Conservation (phyloP, 2,113 vertebrate species). For the Macroglossus sobrinus region DNA sequence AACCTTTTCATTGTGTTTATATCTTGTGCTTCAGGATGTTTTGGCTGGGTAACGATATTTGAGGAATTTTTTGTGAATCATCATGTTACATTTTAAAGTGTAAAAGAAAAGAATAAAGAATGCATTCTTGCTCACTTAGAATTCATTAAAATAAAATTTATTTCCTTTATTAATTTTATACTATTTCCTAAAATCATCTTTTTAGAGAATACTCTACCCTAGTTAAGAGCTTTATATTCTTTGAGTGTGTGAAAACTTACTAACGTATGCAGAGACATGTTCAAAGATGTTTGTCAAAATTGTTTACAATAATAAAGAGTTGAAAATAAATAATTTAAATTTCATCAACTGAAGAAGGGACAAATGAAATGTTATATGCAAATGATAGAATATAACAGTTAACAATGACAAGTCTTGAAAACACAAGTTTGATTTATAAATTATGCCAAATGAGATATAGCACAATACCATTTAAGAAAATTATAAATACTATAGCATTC, state of each 20-base stretch:
- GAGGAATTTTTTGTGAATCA: not conserved
- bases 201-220: not conserved
- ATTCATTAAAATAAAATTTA: not conserved
- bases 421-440: not conserved
- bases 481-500: not conserved
- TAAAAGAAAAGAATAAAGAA: not conserved
- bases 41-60: not conserved
- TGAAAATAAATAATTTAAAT: not conserved
- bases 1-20: not conserved
- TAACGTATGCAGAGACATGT: not conserved
- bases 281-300: not conserved
- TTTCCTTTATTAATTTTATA: not conserved
- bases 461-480: not conserved
- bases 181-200: not conserved
- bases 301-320: not conserved
- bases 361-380: not conserved
- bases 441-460: not conserved
- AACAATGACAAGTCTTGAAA: not conserved
- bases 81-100: not conserved
- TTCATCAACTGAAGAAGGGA: not conserved
- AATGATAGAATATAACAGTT: not conserved
- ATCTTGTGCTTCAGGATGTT: not conserved
- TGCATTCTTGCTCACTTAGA: not conserved
- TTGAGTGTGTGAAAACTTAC: conserved; percentile 6
- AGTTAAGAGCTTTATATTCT: not conserved